Evolutionary conservation across 2,797 vertebrate genomes (phyloP), one percentile per base, ranked within the genome.

Genomic region (Pelochelys cantorii): DNA sequence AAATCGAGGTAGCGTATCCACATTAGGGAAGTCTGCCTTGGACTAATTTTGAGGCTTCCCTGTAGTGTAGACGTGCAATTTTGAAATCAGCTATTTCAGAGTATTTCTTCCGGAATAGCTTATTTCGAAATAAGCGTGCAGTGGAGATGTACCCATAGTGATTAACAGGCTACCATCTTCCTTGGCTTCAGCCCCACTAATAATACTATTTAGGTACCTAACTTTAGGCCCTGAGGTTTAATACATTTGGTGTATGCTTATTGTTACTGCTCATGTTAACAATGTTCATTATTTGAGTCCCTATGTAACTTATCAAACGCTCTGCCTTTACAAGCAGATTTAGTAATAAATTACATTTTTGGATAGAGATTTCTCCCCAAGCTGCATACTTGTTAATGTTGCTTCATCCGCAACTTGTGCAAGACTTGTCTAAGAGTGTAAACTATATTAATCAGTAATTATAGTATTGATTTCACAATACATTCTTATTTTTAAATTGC

Each of bases 121-220:
- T 48, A 48, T 48, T 48, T 48, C 42, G 42, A 48, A 48, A 48
- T 48, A 48, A 48, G 42, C 42, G 8, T 48, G 42, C 42, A 48
- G 42, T 48, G 42, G 42, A 48, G 42, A 48, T 48, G 42, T 48
- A 48, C 42, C 42, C 42, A 48, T 48, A 5, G 34, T 74, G 34
- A 74, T 31, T 74, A 74, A 37, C 57, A 22, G 12, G 53, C 83
- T 90, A 62, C 87, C 75, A 82, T 74, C 81, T 93, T 90, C 89
- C 83, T 91, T 87, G 87, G 89, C 89, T 88, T 74, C 86, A n/a
- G 60, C 84, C 74, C 59, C 89, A 56, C 79, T 23, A 83, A 62
- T 90, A 93, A 87, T 74, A 85, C 65, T 18, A 17, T 68, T 68
- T 31, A 52, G 42, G 42, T 77, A 14, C 42, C 42, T 75, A 75